These are phyloP conservation scores for Meriones psammophilus DNA, from an alignment of 2,797 vertebrate species.

Conservation along the genomic window DNA sequence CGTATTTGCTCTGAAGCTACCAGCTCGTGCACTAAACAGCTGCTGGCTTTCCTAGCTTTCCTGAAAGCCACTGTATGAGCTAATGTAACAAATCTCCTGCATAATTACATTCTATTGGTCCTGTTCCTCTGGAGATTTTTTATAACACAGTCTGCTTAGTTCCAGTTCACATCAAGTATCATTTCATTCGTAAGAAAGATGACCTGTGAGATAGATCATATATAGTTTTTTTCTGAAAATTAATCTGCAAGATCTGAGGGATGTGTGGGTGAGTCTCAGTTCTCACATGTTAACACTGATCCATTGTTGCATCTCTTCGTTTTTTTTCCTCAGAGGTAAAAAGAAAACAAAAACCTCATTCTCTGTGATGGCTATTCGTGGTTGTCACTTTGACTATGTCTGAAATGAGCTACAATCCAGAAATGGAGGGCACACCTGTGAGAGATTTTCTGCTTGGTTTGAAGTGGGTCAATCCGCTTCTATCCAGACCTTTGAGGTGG, in stretches of 20 bases:
- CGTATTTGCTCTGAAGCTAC: not conserved
- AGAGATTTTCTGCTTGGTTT: not conserved
- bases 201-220: not conserved
- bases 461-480: not conserved
- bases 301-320: constrained; percentile 7
- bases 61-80: not conserved
- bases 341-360: not conserved
- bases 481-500: not conserved
- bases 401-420: not conserved
- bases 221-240: constrained; percentile 20
- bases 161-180: not conserved
- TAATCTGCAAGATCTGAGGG: not conserved
- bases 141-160: not conserved
- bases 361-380: not conserved
- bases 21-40: not conserved
- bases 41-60: not conserved
- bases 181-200: not conserved
- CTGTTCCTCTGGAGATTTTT: not conserved
- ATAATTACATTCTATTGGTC: not conserved
- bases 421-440: not conserved
- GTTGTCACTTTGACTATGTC: not conserved
- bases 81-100: not conserved
- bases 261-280: not conserved
- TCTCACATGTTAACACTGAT: constrained; percentile 17
- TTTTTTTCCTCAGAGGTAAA: not conserved